Conservation (phyloP, 2,113 vertebrate species). For the Mugil cephalus region DNA sequence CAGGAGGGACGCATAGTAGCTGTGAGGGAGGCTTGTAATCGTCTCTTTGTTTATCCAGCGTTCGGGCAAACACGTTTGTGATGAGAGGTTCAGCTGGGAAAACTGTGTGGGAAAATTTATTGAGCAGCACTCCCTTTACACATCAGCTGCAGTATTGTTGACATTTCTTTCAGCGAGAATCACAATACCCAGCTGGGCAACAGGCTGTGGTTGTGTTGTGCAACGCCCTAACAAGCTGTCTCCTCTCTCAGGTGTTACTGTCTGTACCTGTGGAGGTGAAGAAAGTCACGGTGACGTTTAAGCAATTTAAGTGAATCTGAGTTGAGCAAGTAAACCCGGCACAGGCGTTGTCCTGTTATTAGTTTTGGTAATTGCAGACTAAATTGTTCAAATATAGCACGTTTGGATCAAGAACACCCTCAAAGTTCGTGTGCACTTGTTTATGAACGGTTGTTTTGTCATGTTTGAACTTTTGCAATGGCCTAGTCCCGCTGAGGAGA, state of each 20-base stretch:
- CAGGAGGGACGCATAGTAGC: constrained; percentile 1
- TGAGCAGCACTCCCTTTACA: neutral
- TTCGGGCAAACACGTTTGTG: constrained; percentile 30
- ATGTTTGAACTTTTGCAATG: constrained; percentile 11
- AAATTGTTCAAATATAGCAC: too few relatives aligned
- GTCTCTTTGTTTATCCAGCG: constrained; percentile 33
- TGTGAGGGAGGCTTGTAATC: neutral
- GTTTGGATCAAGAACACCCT: neutral
- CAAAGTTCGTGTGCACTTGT: neutral
- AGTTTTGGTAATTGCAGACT: too few relatives aligned
- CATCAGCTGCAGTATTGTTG: constrained; percentile 26
- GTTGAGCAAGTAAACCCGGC: neutral
- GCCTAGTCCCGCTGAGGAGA: neutral
- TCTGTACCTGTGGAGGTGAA: neutral
- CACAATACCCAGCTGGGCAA: neutral
- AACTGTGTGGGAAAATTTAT: constrained; percentile 3
- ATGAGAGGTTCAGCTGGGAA: constrained; percentile 18
- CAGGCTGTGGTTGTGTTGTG: constrained; percentile 10
- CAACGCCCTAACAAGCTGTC: constrained; percentile 23
- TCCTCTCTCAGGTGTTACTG: constrained; percentile 16
- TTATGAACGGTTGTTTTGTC: neutral
- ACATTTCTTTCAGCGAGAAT: constrained; percentile 10
- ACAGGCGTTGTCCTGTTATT: neutral
- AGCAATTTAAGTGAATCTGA: neutral
- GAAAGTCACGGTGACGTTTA: neutral